Base-by-base conservation (phyloP, 2,888 invertebrate genomes). In the Leptopilina syphax region DNA sequence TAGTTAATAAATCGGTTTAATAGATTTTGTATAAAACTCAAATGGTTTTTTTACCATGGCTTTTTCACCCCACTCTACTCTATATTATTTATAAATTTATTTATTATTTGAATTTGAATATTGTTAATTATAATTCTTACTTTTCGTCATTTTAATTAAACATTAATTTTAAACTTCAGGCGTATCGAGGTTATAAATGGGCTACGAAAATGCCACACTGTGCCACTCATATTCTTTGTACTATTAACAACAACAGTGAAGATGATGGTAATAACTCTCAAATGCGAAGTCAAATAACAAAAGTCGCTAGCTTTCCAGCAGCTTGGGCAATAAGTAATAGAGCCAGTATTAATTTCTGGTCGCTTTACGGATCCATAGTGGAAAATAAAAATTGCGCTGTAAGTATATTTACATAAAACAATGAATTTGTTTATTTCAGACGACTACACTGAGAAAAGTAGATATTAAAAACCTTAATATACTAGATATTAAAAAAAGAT, bases 161-260 rank as follows among this genome's bases (percentile, higher is more conserved):
- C 3, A 34, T 34, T 24, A 41, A 12, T 79, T 41, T 24, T 3
- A 47, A 8, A 77, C 80, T 81, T 0, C 73, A 96, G 90, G 96
- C 96, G 13, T 96, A 96, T 93, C 93, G 97, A 76, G 97, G 96
- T 0, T 97, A 96, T 92, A 94, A 95, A 87, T 97, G 95, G 92
- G 94, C 95, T 0, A 92, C 94, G 1, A 93, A 94, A 86, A 93
- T 94, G 47, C 96, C 96, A 0, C 94, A 95, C 77, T 97, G 97
- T 90, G 96, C 96, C 87, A 95, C 94, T 87, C 96, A 96, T 86
- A 95, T 97, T 60, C 93, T 97, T 90, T 97, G 97, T 88, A 92
- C 96, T 63, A 94, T 97, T 7, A 97, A 97, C 89, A 94, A 95
- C 85, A 94, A 94, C 68, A 93, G 94, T 65, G 94, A 94, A 67